These are phyloP conservation scores for Oncorhynchus keta DNA, from an alignment of 2,113 vertebrate species.

Conservation along the genomic window DNA sequence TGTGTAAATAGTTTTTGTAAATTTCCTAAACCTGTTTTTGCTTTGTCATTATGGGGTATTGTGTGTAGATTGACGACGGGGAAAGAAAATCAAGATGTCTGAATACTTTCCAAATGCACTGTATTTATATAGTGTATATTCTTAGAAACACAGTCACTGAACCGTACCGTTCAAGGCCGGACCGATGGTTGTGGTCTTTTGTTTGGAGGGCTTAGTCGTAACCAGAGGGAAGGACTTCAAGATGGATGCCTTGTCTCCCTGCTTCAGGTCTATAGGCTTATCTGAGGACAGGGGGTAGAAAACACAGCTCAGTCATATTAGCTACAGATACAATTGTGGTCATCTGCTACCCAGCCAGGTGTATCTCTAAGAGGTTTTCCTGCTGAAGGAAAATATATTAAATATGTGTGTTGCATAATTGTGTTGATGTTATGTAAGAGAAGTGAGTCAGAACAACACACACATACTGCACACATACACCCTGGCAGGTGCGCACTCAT, in stretches of 20 bases:
- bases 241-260: constrained; percentile 62
- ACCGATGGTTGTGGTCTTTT: constrained; percentile 51
- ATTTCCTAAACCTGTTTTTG: no score
- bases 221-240: constrained; percentile 57
- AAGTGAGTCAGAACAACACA: constrained; percentile 31
- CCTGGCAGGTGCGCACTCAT: neutral
- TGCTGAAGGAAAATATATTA: constrained; percentile 44
- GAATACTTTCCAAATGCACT: no score
- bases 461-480: neutral
- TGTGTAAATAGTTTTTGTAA: no score
- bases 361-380: constrained; percentile 50
- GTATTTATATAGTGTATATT: no score
- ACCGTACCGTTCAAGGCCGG: constrained; percentile 59
- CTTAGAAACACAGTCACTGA: no score
- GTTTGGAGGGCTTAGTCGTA: constrained; percentile 66
- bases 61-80: no score
- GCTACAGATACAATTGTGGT: constrained; percentile 36
- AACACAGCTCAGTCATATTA: constrained; percentile 39
- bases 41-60: no score
- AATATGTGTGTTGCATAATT: constrained; percentile 41
- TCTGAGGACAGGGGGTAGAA: constrained; percentile 59
- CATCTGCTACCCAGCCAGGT: constrained; percentile 33
- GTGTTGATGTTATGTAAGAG: constrained; percentile 30
- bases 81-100: no score
- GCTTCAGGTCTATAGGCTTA: constrained; percentile 64